These are phyloP conservation scores for Agrotis puta DNA, from an alignment of 2,888 invertebrate species.

Conservation along the genomic window DNA sequence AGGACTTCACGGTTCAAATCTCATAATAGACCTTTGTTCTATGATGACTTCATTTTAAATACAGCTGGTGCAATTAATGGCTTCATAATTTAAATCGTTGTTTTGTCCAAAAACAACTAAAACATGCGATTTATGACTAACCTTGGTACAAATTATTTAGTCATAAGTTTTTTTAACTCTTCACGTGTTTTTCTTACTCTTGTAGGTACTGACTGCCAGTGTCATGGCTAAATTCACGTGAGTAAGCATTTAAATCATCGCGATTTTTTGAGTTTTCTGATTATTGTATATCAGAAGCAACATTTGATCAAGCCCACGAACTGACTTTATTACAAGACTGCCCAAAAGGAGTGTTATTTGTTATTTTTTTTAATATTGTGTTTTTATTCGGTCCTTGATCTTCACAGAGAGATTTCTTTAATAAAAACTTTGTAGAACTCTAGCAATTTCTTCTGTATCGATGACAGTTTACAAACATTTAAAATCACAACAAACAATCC, in stretches of 20 bases:
- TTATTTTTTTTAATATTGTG: too few species aligned
- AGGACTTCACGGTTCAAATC: conserved; percentile 47
- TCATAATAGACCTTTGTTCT: conserved; percentile 56
- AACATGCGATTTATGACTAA: conserved; percentile 8
- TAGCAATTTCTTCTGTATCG: too few species aligned
- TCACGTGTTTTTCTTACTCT: conserved; percentile 11
- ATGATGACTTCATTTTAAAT: conserved; percentile 60
- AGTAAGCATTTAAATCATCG: conserved; percentile 16
- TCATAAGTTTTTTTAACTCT: conserved; percentile 38
- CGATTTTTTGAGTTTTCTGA: conserved; percentile 11
- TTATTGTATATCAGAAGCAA: too few species aligned
- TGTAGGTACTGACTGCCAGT: conserved; percentile 18
- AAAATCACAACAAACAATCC: too few species aligned
- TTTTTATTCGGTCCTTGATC: too few species aligned
- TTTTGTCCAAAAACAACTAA: conserved; percentile 22
- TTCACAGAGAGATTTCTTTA: neutral
- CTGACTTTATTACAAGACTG: too few species aligned
- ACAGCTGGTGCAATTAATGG: conserved; percentile 47
- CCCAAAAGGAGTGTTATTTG: too few species aligned
- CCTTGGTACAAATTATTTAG: conserved; percentile 27
- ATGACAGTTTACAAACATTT: too few species aligned
- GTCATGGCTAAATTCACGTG: conserved; percentile 27
- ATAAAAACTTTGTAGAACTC: too few species aligned
- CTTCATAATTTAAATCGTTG: conserved; percentile 18
- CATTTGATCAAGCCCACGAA: too few species aligned